Base-by-base conservation (phyloP, 2,113 vertebrate species). In the Tachuris rubrigastra region DNA sequence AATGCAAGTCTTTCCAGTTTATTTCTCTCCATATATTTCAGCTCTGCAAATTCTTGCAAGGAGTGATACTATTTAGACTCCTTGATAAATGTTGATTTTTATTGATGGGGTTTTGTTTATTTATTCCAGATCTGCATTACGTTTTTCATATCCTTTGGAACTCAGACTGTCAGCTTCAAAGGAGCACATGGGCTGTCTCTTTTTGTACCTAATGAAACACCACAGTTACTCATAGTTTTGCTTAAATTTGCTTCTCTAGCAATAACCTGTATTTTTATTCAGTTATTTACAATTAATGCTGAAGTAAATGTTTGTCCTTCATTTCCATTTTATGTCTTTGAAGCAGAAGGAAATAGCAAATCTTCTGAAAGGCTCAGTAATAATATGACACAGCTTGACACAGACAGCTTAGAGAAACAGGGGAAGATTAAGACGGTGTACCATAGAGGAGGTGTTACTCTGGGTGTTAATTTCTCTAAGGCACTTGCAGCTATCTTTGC, bases 331-430 rank as follows among this genome's bases (percentile, higher is more conserved):
- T 78, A 24, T 78, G 24, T 68, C n/a, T 10, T 86, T 82, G 66
- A 27, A 15, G 37, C 46, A 69, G 87, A 79, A 93, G 58, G 68
- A 95, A 88, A 87, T 11, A 77, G 62, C 88, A 90, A 75, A 80
- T 89, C 63, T 80, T 52, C 72, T 87, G 75, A 80, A 94, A 86
- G 58, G 75, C 59, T 92, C 33, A 28, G 63, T 77, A 87, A 91
- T 94, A 62, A 44, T 47, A 23, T 46, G 72, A 66, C 90, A 86
- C 87, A 96, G 93, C 93, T 81, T 91, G 94, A 94, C 59, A 78
- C 42, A 88, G 75, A 67, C 85, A 90, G 67, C 67, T 94, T 91
- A 90, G 85, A 84, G 74, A 95, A 93, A 71, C 33, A 31, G 56
- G 27, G 74, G 8, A 87, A 58, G 91, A 81, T 46, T 80, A 74